phyloP scores from a whole-genome alignment of 2,113 vertebrate genomes.

The Rhodinocichla rosea region DNA sequence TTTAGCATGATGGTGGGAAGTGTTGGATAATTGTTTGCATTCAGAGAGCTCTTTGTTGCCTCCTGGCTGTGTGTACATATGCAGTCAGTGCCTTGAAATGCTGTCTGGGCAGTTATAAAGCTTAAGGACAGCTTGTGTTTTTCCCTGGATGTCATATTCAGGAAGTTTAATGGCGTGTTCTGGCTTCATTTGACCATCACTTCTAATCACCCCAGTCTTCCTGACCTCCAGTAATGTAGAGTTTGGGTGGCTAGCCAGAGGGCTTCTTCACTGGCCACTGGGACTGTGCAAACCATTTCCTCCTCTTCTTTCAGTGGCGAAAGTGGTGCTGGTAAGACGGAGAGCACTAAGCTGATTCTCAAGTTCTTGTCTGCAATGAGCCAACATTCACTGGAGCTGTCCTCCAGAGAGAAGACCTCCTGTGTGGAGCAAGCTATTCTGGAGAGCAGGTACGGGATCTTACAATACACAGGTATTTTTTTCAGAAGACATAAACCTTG shows the following conservation, averaged over 20 bases:
- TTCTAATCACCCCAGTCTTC: not conserved
- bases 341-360: constrained; percentile 96
- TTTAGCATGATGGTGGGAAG: not conserved
- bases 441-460: constrained; percentile 88
- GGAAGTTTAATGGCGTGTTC: not conserved
- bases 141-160: not conserved
- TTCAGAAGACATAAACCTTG: not conserved
- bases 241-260: not conserved
- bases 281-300: not conserved
- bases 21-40: not conserved
- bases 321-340: constrained; percentile 95
- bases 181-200: not conserved
- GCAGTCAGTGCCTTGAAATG: not conserved
- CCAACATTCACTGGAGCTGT: constrained; percentile 84
- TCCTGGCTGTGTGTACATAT: not conserved
- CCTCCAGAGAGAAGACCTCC: constrained; percentile 78
- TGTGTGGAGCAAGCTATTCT: constrained; percentile 92
- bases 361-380: constrained; percentile 94
- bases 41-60: not conserved
- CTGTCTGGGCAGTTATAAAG: not conserved
- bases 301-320: constrained; percentile 84
- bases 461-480: not conserved
- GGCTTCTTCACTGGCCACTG: not conserved
- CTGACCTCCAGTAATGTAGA: not conserved
- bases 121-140: not conserved